phyloP scores from a whole-genome alignment of 2,113 vertebrate species.

The Lepisosteus osseus region DNA sequence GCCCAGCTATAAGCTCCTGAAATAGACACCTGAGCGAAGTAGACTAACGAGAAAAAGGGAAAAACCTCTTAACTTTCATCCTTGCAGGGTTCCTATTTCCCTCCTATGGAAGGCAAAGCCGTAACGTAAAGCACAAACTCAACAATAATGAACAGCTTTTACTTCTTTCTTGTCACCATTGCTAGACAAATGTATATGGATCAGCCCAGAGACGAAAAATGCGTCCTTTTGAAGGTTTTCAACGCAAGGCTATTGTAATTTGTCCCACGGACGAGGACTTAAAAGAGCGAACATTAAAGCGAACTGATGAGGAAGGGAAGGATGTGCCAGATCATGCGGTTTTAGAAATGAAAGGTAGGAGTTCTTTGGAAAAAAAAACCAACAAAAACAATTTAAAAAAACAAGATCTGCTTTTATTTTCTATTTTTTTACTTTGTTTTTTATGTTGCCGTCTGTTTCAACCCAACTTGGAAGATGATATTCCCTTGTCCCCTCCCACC shows the following conservation, averaged over 20 bases:
- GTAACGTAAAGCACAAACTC: conserved; percentile 52
- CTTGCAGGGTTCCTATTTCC: conserved; percentile 62
- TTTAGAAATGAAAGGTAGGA: conserved; percentile 97
- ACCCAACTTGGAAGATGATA: conserved; percentile 65
- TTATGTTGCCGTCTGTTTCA: conserved; percentile 45
- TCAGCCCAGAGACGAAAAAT: conserved; percentile 97
- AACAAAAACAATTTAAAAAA: conserved; percentile 56
- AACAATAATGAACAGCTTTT: conserved; percentile 71
- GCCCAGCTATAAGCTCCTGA: too few relatives aligned
- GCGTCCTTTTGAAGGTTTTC: conserved; percentile 96
- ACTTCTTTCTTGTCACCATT: conserved; percentile 75
- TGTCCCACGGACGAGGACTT: conserved; percentile 93
- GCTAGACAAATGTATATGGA: conserved; percentile 95
- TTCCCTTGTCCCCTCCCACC: conserved; percentile 15
- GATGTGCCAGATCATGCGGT: conserved; percentile 93
- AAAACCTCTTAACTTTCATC: conserved; percentile 67
- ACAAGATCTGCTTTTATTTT: conserved; percentile 69
- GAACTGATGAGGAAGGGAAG: conserved; percentile 92
- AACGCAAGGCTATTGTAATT: conserved; percentile 93
- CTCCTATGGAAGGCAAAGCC: conserved; percentile 58
- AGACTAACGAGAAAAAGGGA: too few relatives aligned
- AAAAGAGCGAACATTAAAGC: conserved; percentile 88
- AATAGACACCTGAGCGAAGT: too few relatives aligned
- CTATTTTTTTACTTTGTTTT: conserved; percentile 31
- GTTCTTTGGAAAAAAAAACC: conserved; percentile 40